These are phyloP conservation scores for Globodera ellingtonae DNA, from an alignment of 1,140 invertebrate genomes.

Conservation along the genomic window DNA sequence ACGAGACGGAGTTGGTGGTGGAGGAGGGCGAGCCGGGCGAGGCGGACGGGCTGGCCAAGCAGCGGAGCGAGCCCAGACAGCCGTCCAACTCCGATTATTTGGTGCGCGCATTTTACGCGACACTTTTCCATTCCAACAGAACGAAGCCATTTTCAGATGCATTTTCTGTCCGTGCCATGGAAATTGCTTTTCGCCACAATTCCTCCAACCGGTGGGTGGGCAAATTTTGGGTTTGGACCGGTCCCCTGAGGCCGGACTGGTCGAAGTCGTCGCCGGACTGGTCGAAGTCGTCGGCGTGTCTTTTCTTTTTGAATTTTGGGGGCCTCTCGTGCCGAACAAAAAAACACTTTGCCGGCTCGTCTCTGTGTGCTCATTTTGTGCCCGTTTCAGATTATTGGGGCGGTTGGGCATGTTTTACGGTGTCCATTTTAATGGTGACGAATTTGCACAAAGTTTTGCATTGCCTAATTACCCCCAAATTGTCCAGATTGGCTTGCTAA, in stretches of 20 bases:
- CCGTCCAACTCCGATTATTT: slow-evolving; percentile 88
- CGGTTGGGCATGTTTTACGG: slow-evolving; percentile 65
- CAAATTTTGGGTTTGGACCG: too few species aligned
- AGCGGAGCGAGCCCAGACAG: slow-evolving; percentile 67
- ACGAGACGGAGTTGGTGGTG: slow-evolving; percentile 71
- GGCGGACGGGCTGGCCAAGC: slow-evolving; percentile 36
- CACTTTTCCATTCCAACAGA: not conserved
- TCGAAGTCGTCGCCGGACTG: slow-evolving; percentile 42
- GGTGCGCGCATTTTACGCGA: not conserved
- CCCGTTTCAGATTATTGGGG: slow-evolving; percentile 59
- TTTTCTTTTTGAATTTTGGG: not conserved
- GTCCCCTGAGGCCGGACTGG: too few species aligned
- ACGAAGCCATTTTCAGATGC: slow-evolving; percentile 69
- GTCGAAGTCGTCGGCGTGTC: slow-evolving; percentile 41
- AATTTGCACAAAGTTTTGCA: not conserved
- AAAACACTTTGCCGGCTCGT: not conserved
- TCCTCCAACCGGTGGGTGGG: slow-evolving; percentile 84
- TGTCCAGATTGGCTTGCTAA: slow-evolving; percentile 59
- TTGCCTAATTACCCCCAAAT: not conserved
- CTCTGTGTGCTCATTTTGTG: not conserved
- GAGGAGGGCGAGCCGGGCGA: slow-evolving; percentile 69
- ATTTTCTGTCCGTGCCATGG: slow-evolving; percentile 94
- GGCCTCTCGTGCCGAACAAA: not conserved
- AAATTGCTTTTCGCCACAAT: slow-evolving; percentile 95
- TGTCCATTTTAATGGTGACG: slow-evolving; percentile 52